phyloP scores from a whole-genome alignment of 2,888 invertebrate genomes.

The Embidobia sp. region DNA sequence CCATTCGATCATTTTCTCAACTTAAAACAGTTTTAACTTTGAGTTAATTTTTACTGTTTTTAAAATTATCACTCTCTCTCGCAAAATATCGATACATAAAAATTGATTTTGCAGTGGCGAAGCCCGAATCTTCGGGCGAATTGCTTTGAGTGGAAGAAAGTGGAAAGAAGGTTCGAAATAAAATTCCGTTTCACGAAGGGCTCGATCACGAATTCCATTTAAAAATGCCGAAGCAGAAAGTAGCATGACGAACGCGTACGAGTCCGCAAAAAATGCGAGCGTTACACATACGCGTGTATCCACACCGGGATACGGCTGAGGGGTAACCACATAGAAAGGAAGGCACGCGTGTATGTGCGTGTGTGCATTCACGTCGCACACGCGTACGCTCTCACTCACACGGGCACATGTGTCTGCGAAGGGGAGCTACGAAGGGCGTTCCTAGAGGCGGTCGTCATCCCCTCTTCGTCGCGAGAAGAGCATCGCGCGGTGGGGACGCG shows the following conservation, averaged over 20 bases:
- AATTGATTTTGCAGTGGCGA: too few species aligned
- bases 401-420: slow-evolving; percentile 59
- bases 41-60: too few species aligned
- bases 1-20: too few species aligned
- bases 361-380: slow-evolving; percentile 13
- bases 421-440: slow-evolving; percentile 79
- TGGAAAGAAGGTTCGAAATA: slow-evolving; percentile 38
- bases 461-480: slow-evolving; percentile 71
- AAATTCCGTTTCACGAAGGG: slow-evolving; percentile 59
- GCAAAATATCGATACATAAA: too few species aligned
- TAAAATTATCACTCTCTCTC: too few species aligned
- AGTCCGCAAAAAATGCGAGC: slow-evolving; percentile 58
- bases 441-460: slow-evolving; percentile 81
- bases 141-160: slow-evolving; percentile 10
- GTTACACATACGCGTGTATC: slow-evolving; percentile 20
- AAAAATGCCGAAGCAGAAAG: slow-evolving; percentile 61
- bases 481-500: slow-evolving; percentile 59
- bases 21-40: too few species aligned
- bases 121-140: too few species aligned
- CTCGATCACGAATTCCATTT: slow-evolving; percentile 61
- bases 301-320: neutral
- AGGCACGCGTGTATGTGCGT: slow-evolving; percentile 1
- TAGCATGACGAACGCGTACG: slow-evolving; percentile 58
- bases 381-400: too few species aligned
- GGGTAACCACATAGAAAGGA: neutral